These are phyloP conservation scores for Diadegma fenestrale DNA, from an alignment of 2,888 invertebrate genomes.

Conservation along the genomic window DNA sequence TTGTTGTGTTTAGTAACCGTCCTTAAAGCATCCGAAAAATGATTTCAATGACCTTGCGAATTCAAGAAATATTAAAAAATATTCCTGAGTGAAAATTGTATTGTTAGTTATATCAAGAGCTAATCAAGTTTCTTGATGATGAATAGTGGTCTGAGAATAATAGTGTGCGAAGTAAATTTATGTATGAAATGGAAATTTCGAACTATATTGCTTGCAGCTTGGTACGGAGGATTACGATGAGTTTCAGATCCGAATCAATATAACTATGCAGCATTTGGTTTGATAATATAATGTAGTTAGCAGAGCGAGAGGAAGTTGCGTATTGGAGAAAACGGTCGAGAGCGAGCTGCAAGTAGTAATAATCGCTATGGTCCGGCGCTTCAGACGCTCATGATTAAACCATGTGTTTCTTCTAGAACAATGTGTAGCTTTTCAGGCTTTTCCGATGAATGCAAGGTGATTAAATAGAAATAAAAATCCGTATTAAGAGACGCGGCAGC, in stretches of 20 bases:
- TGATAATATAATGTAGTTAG: constrained; percentile 3
- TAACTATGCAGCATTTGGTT: constrained; percentile 24
- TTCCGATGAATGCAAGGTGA: not conserved
- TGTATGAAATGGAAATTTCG: constrained; percentile 26
- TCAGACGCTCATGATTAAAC: not conserved
- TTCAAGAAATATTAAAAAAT: not conserved
- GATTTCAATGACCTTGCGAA: not conserved
- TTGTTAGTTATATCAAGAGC: not conserved
- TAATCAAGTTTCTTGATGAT: not conserved
- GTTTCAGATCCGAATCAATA: not conserved
- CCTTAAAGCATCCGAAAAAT: not conserved
- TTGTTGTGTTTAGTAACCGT: no score
- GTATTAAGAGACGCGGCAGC: no score
- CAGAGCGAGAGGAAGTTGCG: not conserved
- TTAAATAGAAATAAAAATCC: not conserved
- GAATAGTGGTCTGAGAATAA: not conserved
- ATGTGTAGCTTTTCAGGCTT: not conserved
- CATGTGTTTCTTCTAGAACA: not conserved
- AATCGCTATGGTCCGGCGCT: constrained; percentile 48
- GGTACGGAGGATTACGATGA: not conserved
- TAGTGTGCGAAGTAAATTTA: constrained; percentile 34
- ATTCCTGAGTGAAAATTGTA: not conserved
- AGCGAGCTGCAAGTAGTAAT: constrained; percentile 40
- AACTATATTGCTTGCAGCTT: constrained; percentile 8
- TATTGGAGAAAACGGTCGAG: not conserved